Evolutionary conservation across 37 sponge, comb jelly and placozoan genomes (phyloP), one percentile per base, ranked within the genome.

Genomic region (Oopsacas minuta): DNA sequence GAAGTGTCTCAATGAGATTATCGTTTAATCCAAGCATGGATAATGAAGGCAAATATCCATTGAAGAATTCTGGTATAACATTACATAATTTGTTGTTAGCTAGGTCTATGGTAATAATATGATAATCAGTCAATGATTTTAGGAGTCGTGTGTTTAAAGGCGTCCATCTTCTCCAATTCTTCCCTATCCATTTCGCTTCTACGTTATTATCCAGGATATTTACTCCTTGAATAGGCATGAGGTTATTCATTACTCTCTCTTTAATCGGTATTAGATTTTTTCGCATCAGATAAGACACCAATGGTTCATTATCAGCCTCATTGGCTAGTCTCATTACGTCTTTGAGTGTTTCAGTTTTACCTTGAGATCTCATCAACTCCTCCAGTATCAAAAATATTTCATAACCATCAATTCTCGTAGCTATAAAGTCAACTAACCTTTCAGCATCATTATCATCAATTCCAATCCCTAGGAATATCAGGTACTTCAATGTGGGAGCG

Each of bases 391-490:
- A 61, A 61, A 32, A 61, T 3, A 61, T 61, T 32, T 61, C 75
- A 12, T 61, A 61, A 34, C 75, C 75, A 25, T 61, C 75, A 5
- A 3, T 12, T n/a, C 75, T 25, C 22, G 75, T 61, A 5, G 75
- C 75, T 5, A 61, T 3, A 34, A 61, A 61, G 75, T 61, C 17
- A n/a, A 61, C 30, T n/a, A 61, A 34, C 28, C 28, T 3, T 3
- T 61, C 75, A 5, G 75, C 75, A 61, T 61, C 75, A 61, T 61
- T 61, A 12, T 61, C 75, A n/a, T 61, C 75, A 3, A 61, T 20
- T 3, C 30, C 30, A 3, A 61, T 34, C 5, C 28, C 75, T n/a
- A 61, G 75, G 75, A 61, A 61, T 7, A 61, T 61, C 28, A 61
- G 75, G 22, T 61, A 61, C 75, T 61, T 61, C 75, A 61, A 25